Base-by-base conservation (phyloP, 2,113 vertebrate genomes). In the Corythaeola cristata region DNA sequence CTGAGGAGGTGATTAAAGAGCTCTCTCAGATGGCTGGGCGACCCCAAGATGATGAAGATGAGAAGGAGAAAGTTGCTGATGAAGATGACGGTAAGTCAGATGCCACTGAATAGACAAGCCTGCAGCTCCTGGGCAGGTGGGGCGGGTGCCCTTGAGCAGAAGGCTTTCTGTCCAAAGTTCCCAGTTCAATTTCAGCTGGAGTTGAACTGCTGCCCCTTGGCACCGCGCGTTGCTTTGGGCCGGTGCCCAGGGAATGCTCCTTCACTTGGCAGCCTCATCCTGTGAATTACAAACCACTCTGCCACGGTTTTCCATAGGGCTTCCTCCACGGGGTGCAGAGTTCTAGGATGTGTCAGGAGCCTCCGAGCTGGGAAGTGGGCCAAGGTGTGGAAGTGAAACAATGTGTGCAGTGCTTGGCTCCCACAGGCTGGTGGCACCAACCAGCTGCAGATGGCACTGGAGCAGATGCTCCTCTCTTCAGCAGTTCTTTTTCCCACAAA, bases 1-100 rank as follows among this genome's bases (percentile, higher is more conserved):
- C 98, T 28, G 99, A 99, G 89, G 99, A 99, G 62, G 99, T 99
- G 64, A 99, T 99, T 78, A 99, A 99, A 94, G 99, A 99, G 94
- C 98, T 99, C 72, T 97, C 99, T 18, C 99, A 99, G 95, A 99
- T 99, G 62, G 99, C 99, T 67, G 99, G 99, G 22, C 98, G 99
- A 27, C 99, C 99, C 47, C 98, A 98, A 32, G 98, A 99, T 7
- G 99, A 99, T 74, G 97, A 98, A 20, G 98, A 98, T 33, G 98
- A 98, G 37, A 98, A 98, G 89, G 98, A 99, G 94, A 99, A 99
- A 83, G 99, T 99, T 93, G 99, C 99, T 94, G 99, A 99, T 96
- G 99, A 99, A 98, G 99, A 99, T 78, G 99, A 99, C 93, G 98
- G 99, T 99, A 85, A 99, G 99, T 97, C 33, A 85, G 56, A 50